A percentile compares a stretch with the other conserved stretches of the same genome.
Conservation (phyloP, 2,797 vertebrate species). For the Rhinella marina region DNA sequence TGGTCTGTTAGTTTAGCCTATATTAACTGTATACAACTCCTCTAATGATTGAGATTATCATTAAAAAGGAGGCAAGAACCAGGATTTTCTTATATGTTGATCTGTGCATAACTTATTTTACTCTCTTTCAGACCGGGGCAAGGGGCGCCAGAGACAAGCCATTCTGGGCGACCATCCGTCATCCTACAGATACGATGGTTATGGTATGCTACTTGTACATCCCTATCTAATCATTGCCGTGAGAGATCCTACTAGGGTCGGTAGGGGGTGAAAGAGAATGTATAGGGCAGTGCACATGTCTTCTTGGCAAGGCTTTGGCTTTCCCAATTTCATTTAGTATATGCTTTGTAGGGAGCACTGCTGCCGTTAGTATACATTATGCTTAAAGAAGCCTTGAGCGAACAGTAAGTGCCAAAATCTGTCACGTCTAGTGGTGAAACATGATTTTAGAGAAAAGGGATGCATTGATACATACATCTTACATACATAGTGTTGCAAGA, state of each 20-base stretch:
- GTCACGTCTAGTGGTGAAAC: too few relatives aligned
- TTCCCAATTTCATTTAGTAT: too few relatives aligned
- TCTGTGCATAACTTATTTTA: not conserved
- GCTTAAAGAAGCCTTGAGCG: too few relatives aligned
- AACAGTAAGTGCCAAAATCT: too few relatives aligned
- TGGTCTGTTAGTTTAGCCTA: not conserved
- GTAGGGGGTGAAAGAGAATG: not conserved
- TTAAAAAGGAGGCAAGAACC: not conserved
- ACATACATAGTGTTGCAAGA: too few relatives aligned
- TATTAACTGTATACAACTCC: not conserved
- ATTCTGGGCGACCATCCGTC: conserved; percentile 97
- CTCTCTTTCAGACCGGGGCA: conserved; percentile 84
- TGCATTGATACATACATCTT: too few relatives aligned
- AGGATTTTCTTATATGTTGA: not conserved
- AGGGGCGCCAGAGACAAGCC: conserved; percentile 92
- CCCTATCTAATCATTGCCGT: not conserved
- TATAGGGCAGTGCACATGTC: too few relatives aligned
- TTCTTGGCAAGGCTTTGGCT: not conserved
- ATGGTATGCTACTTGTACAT: conserved; percentile 80
- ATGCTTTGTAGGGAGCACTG: too few relatives aligned
- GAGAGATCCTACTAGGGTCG: not conserved
- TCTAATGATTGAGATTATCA: not conserved
- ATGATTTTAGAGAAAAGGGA: too few relatives aligned
- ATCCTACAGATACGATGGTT: conserved; percentile 92
- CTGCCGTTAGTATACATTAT: too few relatives aligned